These are phyloP conservation scores for Coelopa pilipes DNA, from an alignment of 2,888 invertebrate species.

Conservation along the genomic window DNA sequence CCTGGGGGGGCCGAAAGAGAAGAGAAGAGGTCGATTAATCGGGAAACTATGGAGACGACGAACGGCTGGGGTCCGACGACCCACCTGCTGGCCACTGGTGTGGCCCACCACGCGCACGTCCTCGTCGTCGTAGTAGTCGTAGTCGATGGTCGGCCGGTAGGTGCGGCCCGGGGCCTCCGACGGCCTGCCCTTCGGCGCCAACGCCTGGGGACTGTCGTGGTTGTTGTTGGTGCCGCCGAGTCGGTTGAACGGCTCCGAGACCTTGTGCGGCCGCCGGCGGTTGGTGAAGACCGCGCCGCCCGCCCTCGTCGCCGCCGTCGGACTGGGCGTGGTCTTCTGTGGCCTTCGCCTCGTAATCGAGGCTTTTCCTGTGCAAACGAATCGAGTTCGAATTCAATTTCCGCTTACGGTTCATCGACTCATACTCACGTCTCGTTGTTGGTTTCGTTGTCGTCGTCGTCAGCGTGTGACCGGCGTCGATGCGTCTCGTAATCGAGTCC, in stretches of 20 bases:
- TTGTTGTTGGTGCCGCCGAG: conserved; percentile 42
- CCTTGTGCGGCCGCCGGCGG: conserved; percentile 58
- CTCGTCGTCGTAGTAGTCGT: conserved; percentile 79
- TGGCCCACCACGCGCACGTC: conserved; percentile 70
- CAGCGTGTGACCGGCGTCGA: conserved; percentile 37
- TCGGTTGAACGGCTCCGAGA: conserved; percentile 58
- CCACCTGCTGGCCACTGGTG: conserved; percentile 66
- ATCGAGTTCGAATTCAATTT: conserved; percentile 12
- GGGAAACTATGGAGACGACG: background rate
- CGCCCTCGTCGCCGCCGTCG: conserved; percentile 31
- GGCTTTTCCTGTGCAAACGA: conserved; percentile 48
- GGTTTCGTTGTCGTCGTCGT: conserved; percentile 32
- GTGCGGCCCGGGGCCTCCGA: conserved; percentile 49
- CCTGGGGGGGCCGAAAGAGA: conserved; percentile 44
- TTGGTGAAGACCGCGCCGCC: conserved; percentile 54
- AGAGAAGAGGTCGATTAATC: background rate
- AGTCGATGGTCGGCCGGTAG: conserved; percentile 68
- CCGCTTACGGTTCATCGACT: conserved; percentile 42
- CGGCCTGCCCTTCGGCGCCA: conserved; percentile 35
- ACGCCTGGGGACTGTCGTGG: conserved; percentile 22
- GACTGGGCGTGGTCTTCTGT: conserved; percentile 53
- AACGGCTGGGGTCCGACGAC: background rate
- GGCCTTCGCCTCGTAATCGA: conserved; percentile 49
- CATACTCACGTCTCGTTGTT: conserved; percentile 43
- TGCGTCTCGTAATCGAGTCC: conserved; percentile 51